Evolutionary conservation across 2,113 vertebrate genomes (phyloP).

Genomic region (Gobio gobio): DNA sequence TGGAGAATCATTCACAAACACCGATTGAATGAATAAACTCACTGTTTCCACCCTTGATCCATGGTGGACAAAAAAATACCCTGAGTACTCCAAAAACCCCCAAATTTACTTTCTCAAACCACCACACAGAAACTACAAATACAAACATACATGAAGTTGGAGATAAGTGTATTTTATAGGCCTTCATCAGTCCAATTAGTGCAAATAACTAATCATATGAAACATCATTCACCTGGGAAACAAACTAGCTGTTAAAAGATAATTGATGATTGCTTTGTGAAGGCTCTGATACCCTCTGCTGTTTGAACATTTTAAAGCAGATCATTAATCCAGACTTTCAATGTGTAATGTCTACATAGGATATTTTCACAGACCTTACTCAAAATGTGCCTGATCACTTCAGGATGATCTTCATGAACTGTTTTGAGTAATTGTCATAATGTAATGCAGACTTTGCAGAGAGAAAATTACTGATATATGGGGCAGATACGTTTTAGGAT

Average conservation of each 20-base stretch:
- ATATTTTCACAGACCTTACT: too few species aligned
- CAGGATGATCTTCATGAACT: too few species aligned
- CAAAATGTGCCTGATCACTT: too few species aligned
- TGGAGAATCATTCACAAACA: neutral
- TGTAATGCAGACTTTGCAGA: too few species aligned
- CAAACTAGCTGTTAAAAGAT: neutral
- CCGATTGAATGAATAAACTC: neutral
- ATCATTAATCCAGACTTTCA: neutral
- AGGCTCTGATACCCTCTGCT: neutral
- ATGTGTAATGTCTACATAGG: too few species aligned
- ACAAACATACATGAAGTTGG: neutral
- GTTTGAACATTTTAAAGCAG: neutral
- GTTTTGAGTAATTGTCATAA: too few species aligned
- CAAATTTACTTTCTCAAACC: neutral
- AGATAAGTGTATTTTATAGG: neutral
- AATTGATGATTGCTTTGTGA: neutral
- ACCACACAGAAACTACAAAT: neutral
- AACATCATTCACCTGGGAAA: slow-evolving; percentile 8
- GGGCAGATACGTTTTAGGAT: too few species aligned
- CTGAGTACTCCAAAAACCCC: neutral
- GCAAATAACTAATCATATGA: neutral
- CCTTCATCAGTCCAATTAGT: neutral
- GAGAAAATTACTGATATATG: too few species aligned
- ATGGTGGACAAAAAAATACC: neutral
- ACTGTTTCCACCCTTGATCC: neutral